Evolutionary conservation across 2,113 vertebrate genomes (phyloP).

Genomic region (human (Homo sapiens)): GRCh38 chr1:89426501-89427000

Average conservation of each 20-base stretch:
- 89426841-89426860: not conserved
- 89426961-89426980: not conserved
- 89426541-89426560: not conserved
- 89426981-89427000: not conserved
- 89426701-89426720: not conserved
- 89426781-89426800: not conserved
- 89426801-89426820: not conserved
- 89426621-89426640: not conserved
- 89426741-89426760: not conserved
- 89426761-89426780: not conserved
- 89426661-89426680: not conserved
- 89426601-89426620: not conserved
- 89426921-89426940: not conserved
- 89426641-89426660: not conserved
- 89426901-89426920: not conserved
- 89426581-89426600: not conserved
- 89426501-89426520: not conserved
- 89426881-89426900: not conserved
- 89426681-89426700: not conserved
- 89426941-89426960: not conserved
- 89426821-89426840: not conserved
- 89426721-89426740: not conserved
- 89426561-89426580: not conserved
- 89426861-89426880: not conserved
- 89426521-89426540: not conserved